A percentile compares a stretch with the other conserved stretches of the same genome.
These are phyloP conservation scores for Amphiprion ocellaris DNA, from an alignment of 2,113 vertebrate species.

Conservation along the genomic window DNA sequence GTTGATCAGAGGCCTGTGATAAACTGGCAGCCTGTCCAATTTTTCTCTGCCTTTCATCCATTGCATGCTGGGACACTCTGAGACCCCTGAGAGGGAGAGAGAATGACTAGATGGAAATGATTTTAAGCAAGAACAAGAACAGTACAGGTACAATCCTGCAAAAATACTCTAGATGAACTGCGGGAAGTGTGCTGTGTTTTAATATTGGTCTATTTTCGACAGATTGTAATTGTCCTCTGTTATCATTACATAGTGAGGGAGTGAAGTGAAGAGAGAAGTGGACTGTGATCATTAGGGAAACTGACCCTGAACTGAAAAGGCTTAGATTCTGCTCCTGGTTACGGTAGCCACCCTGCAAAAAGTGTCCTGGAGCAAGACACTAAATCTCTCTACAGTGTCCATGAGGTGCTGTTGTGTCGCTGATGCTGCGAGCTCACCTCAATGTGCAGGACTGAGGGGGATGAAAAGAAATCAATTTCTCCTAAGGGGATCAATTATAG, in stretches of 20 bases:
- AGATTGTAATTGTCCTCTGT: constrained; percentile 13
- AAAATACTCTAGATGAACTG: constrained; percentile 6
- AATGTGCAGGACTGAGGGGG: constrained; percentile 30
- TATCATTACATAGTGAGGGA: constrained; percentile 5
- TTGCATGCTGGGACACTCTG: constrained; percentile 40
- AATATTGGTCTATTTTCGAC: constrained; percentile 19
- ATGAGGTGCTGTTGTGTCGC: constrained; percentile 42
- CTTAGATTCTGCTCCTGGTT: constrained; percentile 27
- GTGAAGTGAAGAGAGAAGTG: not conserved
- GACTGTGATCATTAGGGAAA: constrained; percentile 36
- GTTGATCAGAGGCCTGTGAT: constrained; percentile 16
- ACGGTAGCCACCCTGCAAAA: constrained; percentile 27
- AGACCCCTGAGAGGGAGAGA: constrained; percentile 20
- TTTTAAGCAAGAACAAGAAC: constrained; percentile 39
- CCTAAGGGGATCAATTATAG: constrained; percentile 59
- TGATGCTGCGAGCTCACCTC: constrained; percentile 35
- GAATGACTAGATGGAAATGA: constrained; percentile 30
- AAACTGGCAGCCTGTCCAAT: constrained; percentile 24
- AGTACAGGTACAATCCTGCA: constrained; percentile 6
- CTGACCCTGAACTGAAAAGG: constrained; percentile 50
- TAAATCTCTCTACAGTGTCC: constrained; percentile 41
- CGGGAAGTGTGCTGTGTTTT: constrained; percentile 17
- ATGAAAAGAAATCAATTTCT: constrained; percentile 50
- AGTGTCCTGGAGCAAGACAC: constrained; percentile 54
- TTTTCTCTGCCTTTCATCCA: constrained; percentile 39